Evolutionary conservation across 2,113 vertebrate genomes (phyloP).

Genomic region (Sialia sialis): DNA sequence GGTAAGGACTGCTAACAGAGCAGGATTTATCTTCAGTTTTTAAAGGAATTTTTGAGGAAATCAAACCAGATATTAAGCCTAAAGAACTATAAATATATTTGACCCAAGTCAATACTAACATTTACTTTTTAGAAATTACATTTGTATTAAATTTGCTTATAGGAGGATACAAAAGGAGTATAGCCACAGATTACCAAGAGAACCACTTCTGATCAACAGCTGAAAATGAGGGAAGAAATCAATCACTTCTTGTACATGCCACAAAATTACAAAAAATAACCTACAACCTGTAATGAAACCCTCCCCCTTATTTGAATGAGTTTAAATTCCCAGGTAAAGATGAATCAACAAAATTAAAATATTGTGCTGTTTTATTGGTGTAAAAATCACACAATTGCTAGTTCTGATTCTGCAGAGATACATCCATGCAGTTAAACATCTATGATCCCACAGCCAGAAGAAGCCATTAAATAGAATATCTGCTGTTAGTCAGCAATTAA

Average conservation of each 20-base stretch:
- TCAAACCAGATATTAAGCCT: neutral
- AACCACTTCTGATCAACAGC: neutral
- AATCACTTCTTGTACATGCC: neutral
- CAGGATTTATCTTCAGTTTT: neutral
- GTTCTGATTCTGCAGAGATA: constrained; percentile 90
- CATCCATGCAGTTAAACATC: constrained; percentile 92
- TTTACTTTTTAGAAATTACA: neutral
- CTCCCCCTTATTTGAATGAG: neutral
- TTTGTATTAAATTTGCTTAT: neutral
- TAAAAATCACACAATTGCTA: constrained; percentile 97
- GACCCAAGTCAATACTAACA: neutral
- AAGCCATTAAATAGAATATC: constrained; percentile 92
- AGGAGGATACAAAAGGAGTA: neutral
- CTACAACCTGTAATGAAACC: neutral
- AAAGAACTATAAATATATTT: neutral
- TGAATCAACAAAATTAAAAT: constrained; percentile 83
- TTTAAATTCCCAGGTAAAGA: constrained; percentile 54
- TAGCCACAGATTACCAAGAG: constrained; percentile 39
- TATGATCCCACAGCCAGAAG: constrained; percentile 90
- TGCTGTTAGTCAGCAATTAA: constrained; percentile 94
- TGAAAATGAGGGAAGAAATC: neutral
- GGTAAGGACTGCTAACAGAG: neutral
- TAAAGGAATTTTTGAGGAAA: neutral
- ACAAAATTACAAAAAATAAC: neutral
- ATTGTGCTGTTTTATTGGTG: constrained; percentile 93